Conservation (phyloP, 2,888 invertebrate genomes). For the Oscheius onirici region DNA sequence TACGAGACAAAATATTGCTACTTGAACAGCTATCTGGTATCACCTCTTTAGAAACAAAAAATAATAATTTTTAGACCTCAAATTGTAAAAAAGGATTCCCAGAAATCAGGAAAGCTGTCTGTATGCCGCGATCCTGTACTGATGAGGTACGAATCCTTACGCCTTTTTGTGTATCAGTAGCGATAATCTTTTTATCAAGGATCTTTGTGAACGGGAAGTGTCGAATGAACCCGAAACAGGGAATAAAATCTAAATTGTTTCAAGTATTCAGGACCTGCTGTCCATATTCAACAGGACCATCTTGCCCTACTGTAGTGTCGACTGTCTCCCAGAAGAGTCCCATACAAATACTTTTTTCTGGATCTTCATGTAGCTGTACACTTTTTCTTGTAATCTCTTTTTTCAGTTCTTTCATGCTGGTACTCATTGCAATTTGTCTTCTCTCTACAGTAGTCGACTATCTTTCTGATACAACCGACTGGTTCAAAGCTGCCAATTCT, state of each 20-base stretch:
- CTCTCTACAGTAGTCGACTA: constrained; percentile 34
- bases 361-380: constrained; percentile 30
- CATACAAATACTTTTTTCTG: constrained; percentile 29
- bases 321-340: constrained; percentile 21
- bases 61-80: neutral
- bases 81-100: constrained; percentile 4
- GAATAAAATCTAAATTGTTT: no score
- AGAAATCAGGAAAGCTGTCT: constrained; percentile 34
- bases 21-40: constrained; percentile 15
- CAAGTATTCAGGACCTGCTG: constrained; percentile 27
- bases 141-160: constrained; percentile 19
- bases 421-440: constrained; percentile 1
- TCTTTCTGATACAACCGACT: constrained; percentile 27
- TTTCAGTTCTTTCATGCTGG: constrained; percentile 31
- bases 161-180: no score
- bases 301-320: constrained; percentile 2
- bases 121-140: constrained; percentile 37
- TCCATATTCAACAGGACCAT: neutral
- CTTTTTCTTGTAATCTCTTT: neutral
- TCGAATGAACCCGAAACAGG: no score
- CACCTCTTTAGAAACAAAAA: neutral
- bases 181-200: no score
- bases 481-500: constrained; percentile 26
- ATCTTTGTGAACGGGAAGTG: no score
- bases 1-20: neutral